Evolutionary conservation across 2,888 invertebrate genomes (phyloP), one percentile per base, ranked within the genome.

Genomic region (Cremastobaeus sp.): DNA sequence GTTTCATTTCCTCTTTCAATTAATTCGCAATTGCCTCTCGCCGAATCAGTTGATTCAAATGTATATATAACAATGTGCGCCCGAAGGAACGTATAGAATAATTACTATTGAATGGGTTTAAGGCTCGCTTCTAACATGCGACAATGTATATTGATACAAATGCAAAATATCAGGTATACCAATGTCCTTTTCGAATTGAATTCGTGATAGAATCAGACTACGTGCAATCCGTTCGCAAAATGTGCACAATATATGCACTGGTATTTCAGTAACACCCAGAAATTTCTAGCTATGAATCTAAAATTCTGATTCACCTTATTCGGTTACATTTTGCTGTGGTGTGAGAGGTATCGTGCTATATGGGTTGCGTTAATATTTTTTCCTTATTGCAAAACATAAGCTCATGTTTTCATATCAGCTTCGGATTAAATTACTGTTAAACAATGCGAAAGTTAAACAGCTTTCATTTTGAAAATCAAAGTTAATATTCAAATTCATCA

Each of bases 261-360:
- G 54, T 41, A 41, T 55, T 55, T 39, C 18, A 41, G 54, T 41
- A 41, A 28, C 54, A 55, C 28, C 54, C 28, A 15, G 41, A 39
- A 41, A 55, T 55, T 39, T 39, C 39, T 30, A 37, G 17, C 41
- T 32, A 9, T 32, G 55, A 20, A 55, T 55, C 43, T 55, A 34
- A 55, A 55, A 55, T 55, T 55, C 55, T 43, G 55, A 55, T 55
- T 43, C 43, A 9, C 43, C 32, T 55, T 55, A 55, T 39, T 55
- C 55, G 30, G 41, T 55, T 55, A 55, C 55, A 55, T 41, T 41
- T 30, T 55, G 20, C 34, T n/a, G 15, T 21, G 21, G 34, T 35
- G 57, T 15, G 43, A 57, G 43, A 34, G 43, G 45, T 57, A 45
- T 43, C 55, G 32, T 41, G 20, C 11, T 55, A 41, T 55, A 55